Conservation (phyloP, 2,888 invertebrate species). For the Odontocerum albicorne region DNA sequence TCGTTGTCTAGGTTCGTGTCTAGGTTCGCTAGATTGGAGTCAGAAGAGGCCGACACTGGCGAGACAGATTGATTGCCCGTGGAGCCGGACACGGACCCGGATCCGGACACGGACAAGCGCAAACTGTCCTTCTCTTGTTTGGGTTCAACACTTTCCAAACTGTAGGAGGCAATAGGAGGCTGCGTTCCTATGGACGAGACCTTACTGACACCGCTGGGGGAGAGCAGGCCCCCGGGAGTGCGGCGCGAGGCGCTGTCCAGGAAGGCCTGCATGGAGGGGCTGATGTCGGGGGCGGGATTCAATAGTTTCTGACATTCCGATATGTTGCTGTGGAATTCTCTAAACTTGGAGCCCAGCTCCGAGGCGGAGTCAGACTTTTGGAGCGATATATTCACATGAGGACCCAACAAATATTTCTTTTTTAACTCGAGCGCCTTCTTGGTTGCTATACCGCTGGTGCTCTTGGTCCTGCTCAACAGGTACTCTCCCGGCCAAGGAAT, state of each 20-base stretch:
- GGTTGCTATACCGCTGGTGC: conserved; percentile 85
- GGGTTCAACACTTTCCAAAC: neutral
- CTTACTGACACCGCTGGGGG: conserved; percentile 26
- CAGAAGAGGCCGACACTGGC: too few species aligned
- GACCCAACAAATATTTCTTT: conserved; percentile 80
- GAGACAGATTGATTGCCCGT: too few species aligned
- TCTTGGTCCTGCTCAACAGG: conserved; percentile 78
- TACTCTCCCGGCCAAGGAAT: conserved; percentile 63
- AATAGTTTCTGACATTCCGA: conserved; percentile 86
- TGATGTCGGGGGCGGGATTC: conserved; percentile 73
- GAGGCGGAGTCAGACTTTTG: conserved; percentile 83
- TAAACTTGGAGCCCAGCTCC: conserved; percentile 80
- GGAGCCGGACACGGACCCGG: too few species aligned
- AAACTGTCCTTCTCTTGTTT: too few species aligned
- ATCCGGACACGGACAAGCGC: too few species aligned
- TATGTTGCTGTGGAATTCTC: conserved; percentile 82
- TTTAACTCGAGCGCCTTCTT: conserved; percentile 86
- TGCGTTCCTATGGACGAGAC: conserved; percentile 11
- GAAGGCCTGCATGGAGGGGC: conserved; percentile 70
- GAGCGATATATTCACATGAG: conserved; percentile 68
- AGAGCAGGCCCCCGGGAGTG: conserved; percentile 25
- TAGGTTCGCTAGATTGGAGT: too few species aligned
- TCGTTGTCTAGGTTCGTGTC: too few species aligned
- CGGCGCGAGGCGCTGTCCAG: conserved; percentile 46
- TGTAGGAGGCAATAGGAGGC: too few species aligned